Base-by-base conservation (phyloP, 2,797 vertebrate species). In the Tangara arthus region DNA sequence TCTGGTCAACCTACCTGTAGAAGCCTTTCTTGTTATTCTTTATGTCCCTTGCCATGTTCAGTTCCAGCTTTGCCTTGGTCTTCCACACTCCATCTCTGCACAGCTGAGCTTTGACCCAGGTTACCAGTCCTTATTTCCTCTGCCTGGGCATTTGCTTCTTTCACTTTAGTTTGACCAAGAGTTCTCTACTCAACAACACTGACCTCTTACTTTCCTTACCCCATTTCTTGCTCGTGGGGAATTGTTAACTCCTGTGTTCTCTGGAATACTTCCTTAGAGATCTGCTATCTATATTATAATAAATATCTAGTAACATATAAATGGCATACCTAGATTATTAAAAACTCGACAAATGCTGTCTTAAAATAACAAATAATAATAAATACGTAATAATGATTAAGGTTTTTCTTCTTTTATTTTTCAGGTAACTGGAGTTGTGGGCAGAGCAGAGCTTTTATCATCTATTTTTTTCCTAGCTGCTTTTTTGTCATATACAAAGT, bases 381-480 rank as follows among this genome's bases (percentile, higher is more conserved):
- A 44, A 44, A 30, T 39, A 55, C 8, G 52, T 59, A 11, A 27
- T 30, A 89, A 81, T 90, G 63, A 56, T 57, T n/a, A 47, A 30
- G 8, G 0, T 9, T 47, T 53, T n/a, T 22, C 3, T 78, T 63
- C 6, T 73, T 88, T 86, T 69, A 73, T 24, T 73, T 87, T 95
- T 68, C 96, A 99, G 99, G 99, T 99, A 84, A 99, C 99, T 56
- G 99, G 99, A 82, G 99, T 99, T 52, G 99, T 99, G 53, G 99
- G 99, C 89, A 98, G 99, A 98, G 99, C 99, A 87, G 99, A 99
- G 93, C 98, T 99, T 77, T 97, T 99, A 32, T 99, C 99, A 34
- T 99, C 99, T n/a, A 99, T 99, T 89, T 99, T 99, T 95, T 98
- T 99, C 53, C 95, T 99, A 95, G 99, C 99, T 97, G 99, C 99